Percentiles rank a stretch among this genome's conserved stretches.
These are phyloP conservation scores for Sepioteuthis lessoniana DNA, from an alignment of 2,888 invertebrate species.

Conservation along the genomic window DNA sequence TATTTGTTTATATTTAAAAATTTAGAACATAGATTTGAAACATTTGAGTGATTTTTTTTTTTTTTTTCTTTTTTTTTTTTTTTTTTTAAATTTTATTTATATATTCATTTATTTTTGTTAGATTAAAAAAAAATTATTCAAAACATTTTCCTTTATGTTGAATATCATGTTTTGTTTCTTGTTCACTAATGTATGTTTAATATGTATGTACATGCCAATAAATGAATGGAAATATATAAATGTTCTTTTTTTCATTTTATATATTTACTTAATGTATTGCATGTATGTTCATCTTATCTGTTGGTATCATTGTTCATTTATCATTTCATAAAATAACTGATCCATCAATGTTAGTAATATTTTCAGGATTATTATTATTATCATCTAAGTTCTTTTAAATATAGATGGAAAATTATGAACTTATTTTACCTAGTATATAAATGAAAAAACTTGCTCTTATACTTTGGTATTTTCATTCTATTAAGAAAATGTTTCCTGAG, in stretches of 20 bases:
- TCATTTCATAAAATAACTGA: neutral
- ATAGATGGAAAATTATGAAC: neutral
- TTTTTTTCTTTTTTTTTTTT: too few species aligned
- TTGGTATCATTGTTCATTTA: neutral
- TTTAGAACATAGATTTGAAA: neutral
- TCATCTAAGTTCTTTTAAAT: neutral
- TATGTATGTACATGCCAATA: neutral
- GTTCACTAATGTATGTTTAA: neutral
- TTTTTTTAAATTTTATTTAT: too few species aligned
- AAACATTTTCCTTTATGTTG: neutral
- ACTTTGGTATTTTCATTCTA: too few species aligned
- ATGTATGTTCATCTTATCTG: conserved; percentile 33
- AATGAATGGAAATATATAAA: neutral
- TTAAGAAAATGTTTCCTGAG: too few species aligned
- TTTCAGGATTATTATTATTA: neutral
- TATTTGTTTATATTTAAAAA: neutral
- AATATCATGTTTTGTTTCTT: neutral
- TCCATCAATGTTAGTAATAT: neutral
- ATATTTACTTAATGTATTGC: neutral
- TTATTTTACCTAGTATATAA: neutral
- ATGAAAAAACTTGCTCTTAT: neutral
- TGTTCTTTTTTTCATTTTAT: neutral
- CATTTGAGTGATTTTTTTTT: neutral
- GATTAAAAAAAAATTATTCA: too few species aligned
- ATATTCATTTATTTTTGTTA: too few species aligned